A percentile compares a stretch with the other conserved stretches of the same genome.
Conservation (phyloP, 2,113 vertebrate genomes). For the Hylia prasina region DNA sequence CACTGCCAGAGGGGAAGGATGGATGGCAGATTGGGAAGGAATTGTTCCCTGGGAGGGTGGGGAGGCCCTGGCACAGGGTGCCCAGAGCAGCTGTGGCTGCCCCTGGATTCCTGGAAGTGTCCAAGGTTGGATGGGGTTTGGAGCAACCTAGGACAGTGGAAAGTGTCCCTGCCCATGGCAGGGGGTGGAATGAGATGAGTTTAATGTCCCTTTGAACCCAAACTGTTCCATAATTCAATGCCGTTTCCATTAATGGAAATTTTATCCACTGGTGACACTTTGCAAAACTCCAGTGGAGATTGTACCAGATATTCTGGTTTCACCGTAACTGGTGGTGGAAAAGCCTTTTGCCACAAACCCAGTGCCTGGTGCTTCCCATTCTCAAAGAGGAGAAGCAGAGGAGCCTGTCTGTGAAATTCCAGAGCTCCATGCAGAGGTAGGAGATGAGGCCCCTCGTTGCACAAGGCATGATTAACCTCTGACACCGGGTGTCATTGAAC, state of each 20-base stretch:
- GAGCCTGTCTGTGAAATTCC: not conserved
- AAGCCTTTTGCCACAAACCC: not conserved
- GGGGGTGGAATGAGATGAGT: fast-evolving
- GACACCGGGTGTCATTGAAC: not conserved
- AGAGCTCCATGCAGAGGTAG: not conserved
- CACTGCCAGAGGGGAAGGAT: not conserved
- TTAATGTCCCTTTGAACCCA: not conserved
- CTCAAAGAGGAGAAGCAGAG: not conserved
- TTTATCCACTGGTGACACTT: fast-evolving
- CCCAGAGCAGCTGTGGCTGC: not conserved
- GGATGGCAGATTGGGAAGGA: fast-evolving
- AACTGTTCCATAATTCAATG: not conserved
- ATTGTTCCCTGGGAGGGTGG: fast-evolving
- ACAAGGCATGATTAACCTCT: slow-evolving; percentile 14
- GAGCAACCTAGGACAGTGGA: fast-evolving
- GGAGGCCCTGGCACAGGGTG: fast-evolving
- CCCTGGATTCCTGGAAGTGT: not conserved
- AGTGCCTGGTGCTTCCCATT: not conserved
- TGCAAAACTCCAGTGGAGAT: not conserved
- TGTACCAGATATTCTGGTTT: not conserved
- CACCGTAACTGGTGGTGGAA: not conserved
- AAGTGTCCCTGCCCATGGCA: not conserved
- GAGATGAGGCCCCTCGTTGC: not conserved
- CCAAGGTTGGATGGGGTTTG: fast-evolving
- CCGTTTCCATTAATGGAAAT: not conserved